phyloP scores from a whole-genome alignment of 2,113 vertebrate species.

The Pelodiscus sinensis region DNA sequence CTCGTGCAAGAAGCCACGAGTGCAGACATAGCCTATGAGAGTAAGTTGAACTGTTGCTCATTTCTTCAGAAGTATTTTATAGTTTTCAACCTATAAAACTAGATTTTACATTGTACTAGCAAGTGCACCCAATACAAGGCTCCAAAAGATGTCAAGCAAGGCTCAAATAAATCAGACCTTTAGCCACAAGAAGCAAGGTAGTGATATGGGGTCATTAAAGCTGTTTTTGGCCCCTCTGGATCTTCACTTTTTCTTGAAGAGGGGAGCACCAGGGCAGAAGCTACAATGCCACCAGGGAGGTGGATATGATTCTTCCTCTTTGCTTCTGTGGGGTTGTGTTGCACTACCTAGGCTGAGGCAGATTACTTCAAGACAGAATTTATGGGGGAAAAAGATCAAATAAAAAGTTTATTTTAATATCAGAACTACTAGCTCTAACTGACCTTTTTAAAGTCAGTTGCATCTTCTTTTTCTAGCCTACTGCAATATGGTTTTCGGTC shows the following conservation, averaged over 20 bases:
- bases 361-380: neutral
- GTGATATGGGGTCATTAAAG: neutral
- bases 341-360: neutral
- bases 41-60: neutral
- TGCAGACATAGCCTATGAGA: no score
- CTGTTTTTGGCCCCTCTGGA: neutral
- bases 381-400: neutral
- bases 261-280: neutral
- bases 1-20: no score
- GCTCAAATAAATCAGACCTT: neutral
- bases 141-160: neutral
- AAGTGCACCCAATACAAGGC: neutral
- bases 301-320: neutral
- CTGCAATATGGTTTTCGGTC: slow-evolving; percentile 88
- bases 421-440: slow-evolving; percentile 20
- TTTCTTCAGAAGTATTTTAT: neutral
- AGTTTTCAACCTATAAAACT: neutral
- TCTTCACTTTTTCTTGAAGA: neutral
- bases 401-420: neutral
- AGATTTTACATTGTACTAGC: neutral
- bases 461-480: slow-evolving; percentile 90
- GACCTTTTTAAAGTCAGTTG: slow-evolving; percentile 97
- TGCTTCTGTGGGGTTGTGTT: neutral
- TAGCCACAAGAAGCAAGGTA: neutral
- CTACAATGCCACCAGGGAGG: neutral